Conservation (phyloP, 1,140 invertebrate species). For the Microplitis mediator region DNA sequence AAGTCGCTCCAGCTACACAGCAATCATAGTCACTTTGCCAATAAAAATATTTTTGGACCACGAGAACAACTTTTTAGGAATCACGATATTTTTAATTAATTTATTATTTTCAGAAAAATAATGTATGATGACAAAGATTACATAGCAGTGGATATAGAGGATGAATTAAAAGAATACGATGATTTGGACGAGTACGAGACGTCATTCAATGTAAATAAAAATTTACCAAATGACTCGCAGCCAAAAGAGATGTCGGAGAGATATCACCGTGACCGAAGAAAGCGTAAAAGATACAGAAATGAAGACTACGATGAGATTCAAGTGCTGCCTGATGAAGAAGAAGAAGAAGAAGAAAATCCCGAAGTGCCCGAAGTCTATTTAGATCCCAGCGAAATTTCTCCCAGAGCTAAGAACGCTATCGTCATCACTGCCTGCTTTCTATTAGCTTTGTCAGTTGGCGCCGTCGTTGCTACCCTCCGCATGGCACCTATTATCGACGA, state of each 20-base stretch:
- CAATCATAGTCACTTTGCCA: too few species aligned
- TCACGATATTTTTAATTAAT: not conserved
- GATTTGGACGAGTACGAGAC: constrained; percentile 29
- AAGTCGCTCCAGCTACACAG: too few species aligned
- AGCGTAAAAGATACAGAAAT: constrained; percentile 53
- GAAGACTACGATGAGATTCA: constrained; percentile 36
- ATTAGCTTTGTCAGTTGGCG: constrained; percentile 81
- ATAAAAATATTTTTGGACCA: not conserved
- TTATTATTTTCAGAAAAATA: constrained; percentile 49
- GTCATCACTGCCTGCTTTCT: constrained; percentile 84
- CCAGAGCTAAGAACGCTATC: constrained; percentile 84
- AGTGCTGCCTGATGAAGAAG: constrained; percentile 28
- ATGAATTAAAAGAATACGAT: constrained; percentile 50
- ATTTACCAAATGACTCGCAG: too few species aligned
- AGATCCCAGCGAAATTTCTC: constrained; percentile 78
- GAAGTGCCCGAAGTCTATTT: constrained; percentile 46
- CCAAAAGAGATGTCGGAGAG: constrained; percentile 41
- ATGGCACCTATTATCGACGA: constrained; percentile 92
- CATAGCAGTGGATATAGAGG: constrained; percentile 61
- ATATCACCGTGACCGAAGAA: constrained; percentile 50
- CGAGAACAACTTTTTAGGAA: too few species aligned
- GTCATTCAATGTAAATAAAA: too few species aligned
- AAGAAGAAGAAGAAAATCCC: not conserved
- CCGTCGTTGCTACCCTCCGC: constrained; percentile 85
- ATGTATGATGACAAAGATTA: constrained; percentile 62